These are phyloP conservation scores for Protophormia terraenovae DNA, from an alignment of 2,888 invertebrate genomes.

Conservation along the genomic window DNA sequence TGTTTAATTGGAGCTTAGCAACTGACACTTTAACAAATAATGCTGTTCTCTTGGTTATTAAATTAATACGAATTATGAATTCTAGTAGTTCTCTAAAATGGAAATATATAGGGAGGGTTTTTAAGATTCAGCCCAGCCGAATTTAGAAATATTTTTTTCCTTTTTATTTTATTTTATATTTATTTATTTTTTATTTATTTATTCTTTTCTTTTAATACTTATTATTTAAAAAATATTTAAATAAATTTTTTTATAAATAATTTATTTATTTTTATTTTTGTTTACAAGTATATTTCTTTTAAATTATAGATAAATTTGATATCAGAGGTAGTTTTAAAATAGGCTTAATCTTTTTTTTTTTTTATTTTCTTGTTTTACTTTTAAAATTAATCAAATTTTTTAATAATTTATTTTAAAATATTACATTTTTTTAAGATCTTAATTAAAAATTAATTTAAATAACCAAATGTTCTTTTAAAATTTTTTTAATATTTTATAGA, in stretches of 20 bases:
- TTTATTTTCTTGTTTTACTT: conserved; percentile 60
- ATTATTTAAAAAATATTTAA: conserved; percentile 26
- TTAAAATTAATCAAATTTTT: conserved; percentile 2
- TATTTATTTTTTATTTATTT: conserved; percentile 31
- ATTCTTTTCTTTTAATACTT: conserved; percentile 29
- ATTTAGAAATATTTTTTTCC: too few species aligned
- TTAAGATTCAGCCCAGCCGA: background rate
- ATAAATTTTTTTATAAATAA: conserved; percentile 25
- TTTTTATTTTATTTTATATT: conserved; percentile 55
- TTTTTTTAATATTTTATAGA: conserved; percentile 56
- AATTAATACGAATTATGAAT: too few species aligned
- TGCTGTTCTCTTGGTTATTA: too few species aligned
- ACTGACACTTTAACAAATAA: too few species aligned
- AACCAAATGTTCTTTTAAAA: conserved; percentile 21
- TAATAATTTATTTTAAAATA: conserved; percentile 41
- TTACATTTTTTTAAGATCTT: conserved; percentile 28
- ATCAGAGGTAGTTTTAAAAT: conserved; percentile 69
- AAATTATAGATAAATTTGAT: conserved; percentile 59
- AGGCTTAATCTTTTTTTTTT: conserved; percentile 62
- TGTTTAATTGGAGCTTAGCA: too few species aligned
- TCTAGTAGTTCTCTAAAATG: too few species aligned
- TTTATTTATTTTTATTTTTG: conserved; percentile 21
- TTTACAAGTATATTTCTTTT: conserved; percentile 50
- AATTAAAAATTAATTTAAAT: conserved; percentile 30
- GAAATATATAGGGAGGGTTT: too few species aligned